Evolutionary conservation across 2,113 vertebrate genomes (phyloP).

Genomic region (Phalacrocorax carbo): DNA sequence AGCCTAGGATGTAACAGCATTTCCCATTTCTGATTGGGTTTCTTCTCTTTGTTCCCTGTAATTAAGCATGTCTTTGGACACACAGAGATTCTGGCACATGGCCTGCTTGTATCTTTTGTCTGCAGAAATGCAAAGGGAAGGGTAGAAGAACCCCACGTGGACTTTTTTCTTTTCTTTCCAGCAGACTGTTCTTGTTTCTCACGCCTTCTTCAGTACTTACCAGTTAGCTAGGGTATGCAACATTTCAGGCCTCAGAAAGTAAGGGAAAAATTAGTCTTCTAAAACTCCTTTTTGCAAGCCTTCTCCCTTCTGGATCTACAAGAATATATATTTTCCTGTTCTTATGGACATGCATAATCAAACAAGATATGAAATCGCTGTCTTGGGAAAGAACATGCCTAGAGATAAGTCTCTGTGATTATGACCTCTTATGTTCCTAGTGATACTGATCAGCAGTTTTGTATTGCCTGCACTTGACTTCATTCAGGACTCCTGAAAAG

Average conservation of each 20-base stretch:
- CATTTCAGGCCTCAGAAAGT: neutral
- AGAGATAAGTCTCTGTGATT: neutral
- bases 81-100: neutral
- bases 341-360: neutral
- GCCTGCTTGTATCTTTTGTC: neutral
- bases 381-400: neutral
- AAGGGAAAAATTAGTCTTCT: neutral
- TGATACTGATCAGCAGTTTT: neutral
- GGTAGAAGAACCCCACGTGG: neutral
- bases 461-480: neutral
- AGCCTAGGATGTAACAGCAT: neutral
- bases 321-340: neutral
- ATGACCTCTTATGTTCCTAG: neutral
- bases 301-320: neutral
- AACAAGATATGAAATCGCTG: neutral
- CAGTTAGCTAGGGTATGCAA: neutral
- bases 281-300: neutral
- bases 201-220: neutral
- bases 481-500: constrained; percentile 80
- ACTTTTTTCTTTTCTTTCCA: neutral
- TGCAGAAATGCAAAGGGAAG: neutral
- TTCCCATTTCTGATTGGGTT: neutral
- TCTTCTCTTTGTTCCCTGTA: neutral
- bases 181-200: neutral
- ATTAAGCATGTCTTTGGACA: neutral